Evolutionary conservation across 2,113 vertebrate genomes (phyloP), one percentile per base, ranked within the genome.

Genomic region (Acinonyx jubatus): DNA sequence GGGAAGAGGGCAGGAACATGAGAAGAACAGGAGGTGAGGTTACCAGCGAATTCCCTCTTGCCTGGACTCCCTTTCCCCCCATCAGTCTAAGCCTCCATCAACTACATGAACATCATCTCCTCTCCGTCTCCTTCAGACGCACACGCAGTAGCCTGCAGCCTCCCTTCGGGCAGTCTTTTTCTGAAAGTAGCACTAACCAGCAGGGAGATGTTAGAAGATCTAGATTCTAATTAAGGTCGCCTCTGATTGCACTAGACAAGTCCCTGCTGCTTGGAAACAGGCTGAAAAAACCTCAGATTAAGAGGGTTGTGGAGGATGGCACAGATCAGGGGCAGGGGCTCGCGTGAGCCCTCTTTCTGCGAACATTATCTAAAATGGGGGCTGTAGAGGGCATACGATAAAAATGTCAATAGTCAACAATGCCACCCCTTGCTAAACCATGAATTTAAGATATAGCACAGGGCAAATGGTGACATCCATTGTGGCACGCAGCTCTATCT

Each of bases 151-250:
- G 76, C 83, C 88, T 66, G 74, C 61, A 96, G 80, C 23, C 45
- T 93, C 5, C 18, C 74, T 74, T 13, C 41, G 3, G 90, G 80
- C 93, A 41, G 63, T 48, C 91, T 48, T 93, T 89, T 97, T 61
- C 89, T 88, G 36, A 52, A 90, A 80, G 83, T 61, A 41, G 55
- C 50, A 27, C 91, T 83, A 65, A 25, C 89, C 66, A 87, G 63
- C 91, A 31, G 89, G 95, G 89, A 83, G 91, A 92, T 38, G 50
- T 87, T 52, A 82, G 76, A 41, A 65, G 48, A 84, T 82, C 31
- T 23, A 88, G 91, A 27, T 48, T 87, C 84, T 81, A 92, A 92
- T 95, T 94, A 96, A 94, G 63, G 38, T 87, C 31, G 9, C 68
- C 55, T 74, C 88, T 87, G 90, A 92, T 92, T 86, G 87, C n/a